These are phyloP conservation scores for Orchesellides sinensis DNA, from an alignment of 2,888 invertebrate genomes.

Conservation along the genomic window DNA sequence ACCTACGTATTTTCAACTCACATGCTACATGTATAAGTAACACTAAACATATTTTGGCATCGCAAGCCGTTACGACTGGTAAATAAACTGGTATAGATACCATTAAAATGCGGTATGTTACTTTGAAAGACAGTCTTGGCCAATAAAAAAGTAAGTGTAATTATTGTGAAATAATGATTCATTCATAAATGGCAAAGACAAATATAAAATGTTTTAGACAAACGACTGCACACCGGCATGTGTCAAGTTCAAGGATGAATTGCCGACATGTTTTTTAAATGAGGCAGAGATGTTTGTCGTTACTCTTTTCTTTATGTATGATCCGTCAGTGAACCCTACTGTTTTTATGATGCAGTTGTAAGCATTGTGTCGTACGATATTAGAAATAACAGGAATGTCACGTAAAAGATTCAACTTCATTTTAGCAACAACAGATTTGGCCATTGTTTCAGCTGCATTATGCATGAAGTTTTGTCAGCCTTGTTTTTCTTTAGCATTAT, in stretches of 20 bases:
- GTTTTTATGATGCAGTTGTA: neutral
- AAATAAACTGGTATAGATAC: neutral
- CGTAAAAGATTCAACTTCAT: too few species aligned
- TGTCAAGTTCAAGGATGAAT: constrained; percentile 20
- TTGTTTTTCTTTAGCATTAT: too few species aligned
- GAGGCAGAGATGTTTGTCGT: too few species aligned
- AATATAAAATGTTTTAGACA: neutral
- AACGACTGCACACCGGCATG: neutral
- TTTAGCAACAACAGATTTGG: too few species aligned
- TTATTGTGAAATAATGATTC: neutral
- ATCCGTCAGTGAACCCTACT: neutral
- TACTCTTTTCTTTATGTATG: neutral
- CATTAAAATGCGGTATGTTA: neutral
- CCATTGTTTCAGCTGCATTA: too few species aligned
- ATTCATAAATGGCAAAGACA: constrained; percentile 5
- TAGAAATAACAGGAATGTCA: too few species aligned
- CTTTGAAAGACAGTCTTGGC: neutral
- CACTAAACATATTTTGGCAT: too few species aligned
- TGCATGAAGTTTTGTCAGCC: too few species aligned
- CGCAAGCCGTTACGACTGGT: too few species aligned
- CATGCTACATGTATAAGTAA: too few species aligned
- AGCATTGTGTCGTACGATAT: too few species aligned
- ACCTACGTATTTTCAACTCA: neutral
- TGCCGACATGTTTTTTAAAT: too few species aligned
- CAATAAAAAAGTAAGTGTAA: neutral